Conservation (phyloP, 2,797 vertebrate genomes). For the Xiphophorus birchmanni region DNA sequence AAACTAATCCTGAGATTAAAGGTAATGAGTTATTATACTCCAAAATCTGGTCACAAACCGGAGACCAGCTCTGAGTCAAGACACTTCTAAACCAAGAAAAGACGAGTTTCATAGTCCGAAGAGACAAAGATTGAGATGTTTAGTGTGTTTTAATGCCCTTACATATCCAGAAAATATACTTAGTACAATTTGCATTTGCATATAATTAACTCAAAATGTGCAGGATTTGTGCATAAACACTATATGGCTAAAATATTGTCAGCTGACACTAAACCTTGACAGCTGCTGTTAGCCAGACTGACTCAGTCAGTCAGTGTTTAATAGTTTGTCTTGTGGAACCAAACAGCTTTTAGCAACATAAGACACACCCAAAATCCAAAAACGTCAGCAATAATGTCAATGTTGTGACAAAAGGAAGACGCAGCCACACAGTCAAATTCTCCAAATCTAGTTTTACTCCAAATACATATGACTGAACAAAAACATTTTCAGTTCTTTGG, state of each 20-base stretch:
- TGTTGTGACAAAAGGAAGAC: constrained; percentile 5
- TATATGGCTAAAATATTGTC: background rate
- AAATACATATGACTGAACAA: constrained; percentile 71
- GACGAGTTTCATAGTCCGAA: background rate
- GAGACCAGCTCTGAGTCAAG: background rate
- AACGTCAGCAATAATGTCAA: background rate
- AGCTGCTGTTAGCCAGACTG: background rate
- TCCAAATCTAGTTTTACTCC: constrained; percentile 68
- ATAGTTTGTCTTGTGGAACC: background rate
- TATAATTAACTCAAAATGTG: background rate
- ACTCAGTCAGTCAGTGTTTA: background rate
- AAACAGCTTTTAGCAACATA: background rate
- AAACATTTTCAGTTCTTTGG: constrained; percentile 57
- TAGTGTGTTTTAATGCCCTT: background rate
- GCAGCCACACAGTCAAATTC: constrained; percentile 35
- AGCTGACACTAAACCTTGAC: background rate
- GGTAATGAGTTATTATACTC: background rate
- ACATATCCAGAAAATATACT: background rate
- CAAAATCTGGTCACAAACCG: background rate
- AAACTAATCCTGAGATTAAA: background rate
- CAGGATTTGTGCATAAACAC: background rate
- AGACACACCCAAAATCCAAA: background rate
- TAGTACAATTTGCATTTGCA: background rate
- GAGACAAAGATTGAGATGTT: background rate
- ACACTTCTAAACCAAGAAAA: background rate